Base-by-base conservation (phyloP, 2,797 vertebrate species). In the Australoheros facetus region DNA sequence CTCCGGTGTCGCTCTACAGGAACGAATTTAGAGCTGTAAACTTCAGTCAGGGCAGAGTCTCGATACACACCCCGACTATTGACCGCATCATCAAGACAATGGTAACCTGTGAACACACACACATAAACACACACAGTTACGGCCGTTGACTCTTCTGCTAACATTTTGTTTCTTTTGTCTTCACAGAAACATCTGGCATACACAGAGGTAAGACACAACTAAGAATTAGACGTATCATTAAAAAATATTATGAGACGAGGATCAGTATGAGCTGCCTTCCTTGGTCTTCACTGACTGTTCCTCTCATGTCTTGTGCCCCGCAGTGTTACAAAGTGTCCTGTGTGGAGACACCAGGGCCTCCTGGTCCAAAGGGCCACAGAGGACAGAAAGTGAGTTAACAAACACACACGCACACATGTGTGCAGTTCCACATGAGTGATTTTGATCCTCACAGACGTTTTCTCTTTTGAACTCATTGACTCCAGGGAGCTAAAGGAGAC, bases 401-500 rank as follows among this genome's bases (percentile, higher is more conserved):
- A 71, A 39, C 37, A 42, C 51, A 73, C 26, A 26, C 26, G 3
- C 26, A 26, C 26, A 64, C 17, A 37, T 2, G 8, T 34, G 34
- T 37, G 26, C 39, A 64, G 42, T 45, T 59, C 1, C 10, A 56
- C 57, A 26, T 3, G 1, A 12, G 5, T 7, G 7, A 53, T 53
- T 74, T 71, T 74, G 12, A 79, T 53, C 53, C 12, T 77, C 57
- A 59, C 34, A 51, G n/a, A 75, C 4, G 3, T 80, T 45, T 71
- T 57, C 23, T 71, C 9, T 3, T 64, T 82, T 48, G 26, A 59
- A 59, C 14, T 78, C 84, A 14, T 71, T 88, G 64, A 73, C 80
- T 90, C 73, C 83, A 99, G 98, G 98, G 98, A 64, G 95, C 97
- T 23, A 99, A 99, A 92, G 98, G 98, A 81, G 97, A 97, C 93